These are phyloP conservation scores for Ailuropoda melanoleuca DNA, from an alignment of 2,113 vertebrate species.

Conservation along the genomic window DNA sequence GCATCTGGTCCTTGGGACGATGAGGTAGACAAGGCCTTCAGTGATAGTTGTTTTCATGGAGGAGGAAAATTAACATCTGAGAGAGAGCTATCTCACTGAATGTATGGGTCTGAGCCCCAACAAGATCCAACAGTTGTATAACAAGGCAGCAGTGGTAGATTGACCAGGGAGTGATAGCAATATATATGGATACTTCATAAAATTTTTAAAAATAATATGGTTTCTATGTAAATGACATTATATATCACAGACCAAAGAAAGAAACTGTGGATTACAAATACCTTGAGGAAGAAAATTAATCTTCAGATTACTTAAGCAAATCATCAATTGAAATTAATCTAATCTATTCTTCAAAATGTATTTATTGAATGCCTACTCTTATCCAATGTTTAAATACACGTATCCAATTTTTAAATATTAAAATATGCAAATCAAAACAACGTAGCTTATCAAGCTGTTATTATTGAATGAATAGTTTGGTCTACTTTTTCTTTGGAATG, in stretches of 20 bases:
- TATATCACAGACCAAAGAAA: neutral
- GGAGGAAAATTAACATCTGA: neutral
- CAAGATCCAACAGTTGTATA: neutral
- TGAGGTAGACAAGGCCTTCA: accelerated
- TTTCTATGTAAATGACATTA: neutral
- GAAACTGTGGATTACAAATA: neutral
- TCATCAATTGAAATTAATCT: neutral
- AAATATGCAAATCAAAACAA: neutral
- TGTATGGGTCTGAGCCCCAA: neutral
- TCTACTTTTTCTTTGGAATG: neutral
- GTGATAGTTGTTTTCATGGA: neutral
- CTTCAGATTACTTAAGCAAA: neutral
- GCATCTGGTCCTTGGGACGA: neutral
- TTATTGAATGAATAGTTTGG: neutral
- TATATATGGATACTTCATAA: neutral
- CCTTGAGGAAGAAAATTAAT: neutral
- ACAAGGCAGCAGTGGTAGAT: neutral
- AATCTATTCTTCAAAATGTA: neutral
- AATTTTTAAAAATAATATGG: neutral
- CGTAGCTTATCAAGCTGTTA: neutral
- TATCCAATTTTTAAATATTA: neutral
- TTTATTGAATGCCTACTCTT: neutral
- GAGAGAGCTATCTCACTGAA: neutral
- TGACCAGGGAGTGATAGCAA: neutral
- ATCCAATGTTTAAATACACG: no score